Evolutionary conservation across 2,888 invertebrate genomes (phyloP).

Genomic region (Mesorhabditis spiculigera): DNA sequence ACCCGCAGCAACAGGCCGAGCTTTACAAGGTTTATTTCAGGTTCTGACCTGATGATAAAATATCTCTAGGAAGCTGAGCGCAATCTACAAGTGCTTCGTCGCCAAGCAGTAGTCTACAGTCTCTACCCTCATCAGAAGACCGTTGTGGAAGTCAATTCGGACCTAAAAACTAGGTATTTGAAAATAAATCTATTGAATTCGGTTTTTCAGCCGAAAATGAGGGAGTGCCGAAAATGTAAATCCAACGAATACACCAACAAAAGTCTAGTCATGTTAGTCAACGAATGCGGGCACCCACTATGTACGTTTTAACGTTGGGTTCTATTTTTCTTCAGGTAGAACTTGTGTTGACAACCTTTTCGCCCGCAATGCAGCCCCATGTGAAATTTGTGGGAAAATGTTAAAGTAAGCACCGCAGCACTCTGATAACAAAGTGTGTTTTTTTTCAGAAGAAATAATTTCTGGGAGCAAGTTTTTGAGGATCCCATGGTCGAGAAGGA

Average conservation of each 20-base stretch:
- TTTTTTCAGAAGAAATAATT: slow-evolving; percentile 72
- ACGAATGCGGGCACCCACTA: slow-evolving; percentile 92
- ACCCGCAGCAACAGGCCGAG: slow-evolving; percentile 28
- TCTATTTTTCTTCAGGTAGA: slow-evolving; percentile 19
- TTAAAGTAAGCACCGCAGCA: slow-evolving; percentile 65
- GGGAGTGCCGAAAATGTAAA: slow-evolving; percentile 89
- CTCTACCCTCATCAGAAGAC: slow-evolving; percentile 46
- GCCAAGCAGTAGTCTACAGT: slow-evolving; percentile 36
- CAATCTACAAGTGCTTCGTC: slow-evolving; percentile 28
- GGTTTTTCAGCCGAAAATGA: slow-evolving; percentile 32
- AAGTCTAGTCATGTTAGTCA: slow-evolving; percentile 91
- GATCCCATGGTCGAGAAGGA: slow-evolving; percentile 95
- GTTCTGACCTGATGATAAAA: too few species aligned
- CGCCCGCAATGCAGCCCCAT: slow-evolving; percentile 90
- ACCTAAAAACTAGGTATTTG: slow-evolving; percentile 1
- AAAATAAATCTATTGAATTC: background rate
- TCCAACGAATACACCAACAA: slow-evolving; percentile 94
- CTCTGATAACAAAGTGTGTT: too few species aligned
- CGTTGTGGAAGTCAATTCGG: slow-evolving; percentile 43
- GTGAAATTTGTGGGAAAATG: slow-evolving; percentile 73
- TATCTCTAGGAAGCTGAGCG: slow-evolving; percentile 33
- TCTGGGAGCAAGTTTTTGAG: slow-evolving; percentile 89
- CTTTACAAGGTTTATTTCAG: too few species aligned
- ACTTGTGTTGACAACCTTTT: slow-evolving; percentile 70
- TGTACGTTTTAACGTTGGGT: too few species aligned